A percentile compares a stretch with the other conserved stretches of the same genome.
These are phyloP conservation scores for Stratiolaelaps scimitus DNA, from an alignment of 1,140 invertebrate species.

Conservation along the genomic window DNA sequence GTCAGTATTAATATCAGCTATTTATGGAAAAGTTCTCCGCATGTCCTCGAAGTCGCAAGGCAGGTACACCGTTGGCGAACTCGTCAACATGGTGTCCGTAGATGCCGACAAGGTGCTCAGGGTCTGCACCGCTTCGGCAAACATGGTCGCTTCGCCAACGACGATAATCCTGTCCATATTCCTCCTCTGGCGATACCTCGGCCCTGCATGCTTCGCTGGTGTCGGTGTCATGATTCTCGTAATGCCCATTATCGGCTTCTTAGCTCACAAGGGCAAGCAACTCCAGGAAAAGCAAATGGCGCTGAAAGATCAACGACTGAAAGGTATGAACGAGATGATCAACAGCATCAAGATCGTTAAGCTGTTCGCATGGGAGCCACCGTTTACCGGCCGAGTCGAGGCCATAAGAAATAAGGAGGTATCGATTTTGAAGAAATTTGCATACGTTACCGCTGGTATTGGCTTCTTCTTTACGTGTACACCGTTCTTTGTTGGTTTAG, in stretches of 20 bases:
- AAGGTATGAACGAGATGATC: conserved; percentile 39
- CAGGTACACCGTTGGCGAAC: conserved; percentile 35
- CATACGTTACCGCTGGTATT: conserved; percentile 32
- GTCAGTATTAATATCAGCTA: not conserved
- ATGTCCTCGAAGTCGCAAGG: conserved; percentile 23
- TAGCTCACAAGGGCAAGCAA: conserved; percentile 37
- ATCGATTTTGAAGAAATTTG: conserved; percentile 29
- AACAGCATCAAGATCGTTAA: conserved; percentile 40
- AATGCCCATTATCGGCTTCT: conserved; percentile 42
- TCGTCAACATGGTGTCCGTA: conserved; percentile 36
- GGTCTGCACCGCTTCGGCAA: conserved; percentile 29
- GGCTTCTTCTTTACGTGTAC: conserved; percentile 32
- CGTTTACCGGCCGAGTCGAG: conserved; percentile 34
- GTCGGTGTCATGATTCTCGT: conserved; percentile 42
- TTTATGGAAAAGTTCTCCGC: conserved; percentile 7
- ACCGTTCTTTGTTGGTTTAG: conserved; percentile 31
- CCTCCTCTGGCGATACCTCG: conserved; percentile 37
- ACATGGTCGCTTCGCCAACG: conserved; percentile 33
- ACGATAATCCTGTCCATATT: conserved; percentile 31
- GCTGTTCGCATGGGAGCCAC: conserved; percentile 35
- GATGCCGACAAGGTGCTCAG: conserved; percentile 34
- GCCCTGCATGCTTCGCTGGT: conserved; percentile 41
- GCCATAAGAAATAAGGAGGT: conserved; percentile 35
- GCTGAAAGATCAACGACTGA: conserved; percentile 38
- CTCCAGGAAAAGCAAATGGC: conserved; percentile 39